Percentiles rank a stretch among this genome's conserved stretches.
phyloP scores from a whole-genome alignment of 2,113 vertebrate species.

The Ornithorhynchus anatinus region DNA sequence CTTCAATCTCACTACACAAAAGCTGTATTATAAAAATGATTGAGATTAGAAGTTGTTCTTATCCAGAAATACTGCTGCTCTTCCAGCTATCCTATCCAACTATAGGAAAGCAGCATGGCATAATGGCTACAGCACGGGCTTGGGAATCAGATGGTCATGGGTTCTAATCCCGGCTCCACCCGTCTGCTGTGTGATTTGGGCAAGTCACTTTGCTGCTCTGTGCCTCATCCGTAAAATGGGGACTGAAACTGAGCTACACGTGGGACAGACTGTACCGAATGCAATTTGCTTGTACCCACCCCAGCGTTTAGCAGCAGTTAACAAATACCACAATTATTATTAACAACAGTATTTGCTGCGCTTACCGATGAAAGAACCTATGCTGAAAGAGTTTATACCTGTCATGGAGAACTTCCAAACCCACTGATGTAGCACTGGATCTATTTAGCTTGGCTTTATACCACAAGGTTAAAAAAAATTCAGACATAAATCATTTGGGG shows the following conservation, averaged over 20 bases:
- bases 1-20: background rate
- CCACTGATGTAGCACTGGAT: slow-evolving; percentile 2
- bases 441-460: slow-evolving; percentile 29
- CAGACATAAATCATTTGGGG: background rate
- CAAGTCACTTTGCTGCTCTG: too few species aligned
- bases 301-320: too few species aligned
- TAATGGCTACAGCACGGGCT: too few species aligned
- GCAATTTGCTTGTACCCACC: too few species aligned
- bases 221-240: too few species aligned
- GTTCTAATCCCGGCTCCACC: too few species aligned
- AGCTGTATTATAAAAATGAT: background rate
- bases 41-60: background rate
- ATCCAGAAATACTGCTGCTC: background rate
- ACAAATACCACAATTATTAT: too few species aligned
- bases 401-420: background rate
- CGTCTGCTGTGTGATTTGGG: too few species aligned
- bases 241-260: too few species aligned
- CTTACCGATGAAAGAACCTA: background rate
- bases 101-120: too few species aligned
- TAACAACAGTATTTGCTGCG: background rate
- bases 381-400: background rate
- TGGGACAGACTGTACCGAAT: too few species aligned
- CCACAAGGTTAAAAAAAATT: slow-evolving; percentile 3
- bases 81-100: background rate
- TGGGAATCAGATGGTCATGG: too few species aligned